Percentiles rank a stretch among this genome's conserved stretches.
phyloP scores from a whole-genome alignment of 1,140 invertebrate genomes.

The Leguminivora glycinivorella region DNA sequence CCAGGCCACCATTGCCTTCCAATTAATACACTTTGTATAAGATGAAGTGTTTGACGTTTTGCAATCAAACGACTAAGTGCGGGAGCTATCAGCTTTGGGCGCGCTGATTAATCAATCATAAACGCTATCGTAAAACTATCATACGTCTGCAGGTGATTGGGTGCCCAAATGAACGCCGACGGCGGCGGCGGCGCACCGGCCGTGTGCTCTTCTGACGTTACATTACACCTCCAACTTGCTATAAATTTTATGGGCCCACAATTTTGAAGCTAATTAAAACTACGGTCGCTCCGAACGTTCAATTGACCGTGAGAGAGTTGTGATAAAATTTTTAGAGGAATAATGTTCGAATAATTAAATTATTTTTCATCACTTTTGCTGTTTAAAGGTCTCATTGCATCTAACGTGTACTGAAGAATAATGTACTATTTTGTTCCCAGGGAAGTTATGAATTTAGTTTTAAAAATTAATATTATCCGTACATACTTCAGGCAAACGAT shows the following conservation, averaged over 20 bases:
- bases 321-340: conserved; percentile 55
- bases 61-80: conserved; percentile 51
- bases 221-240: conserved; percentile 50
- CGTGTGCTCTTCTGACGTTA: conserved; percentile 31
- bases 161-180: conserved; percentile 45
- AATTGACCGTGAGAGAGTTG: conserved; percentile 58
- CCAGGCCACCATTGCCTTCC: not conserved
- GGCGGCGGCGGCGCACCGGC: conserved; percentile 37
- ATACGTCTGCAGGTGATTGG: conserved; percentile 34
- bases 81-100: conserved; percentile 50
- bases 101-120: conserved; percentile 58
- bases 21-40: conserved; percentile 26
- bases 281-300: conserved; percentile 54
- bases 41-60: conserved; percentile 39
- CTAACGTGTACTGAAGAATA: no score
- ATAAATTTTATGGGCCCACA: conserved; percentile 68
- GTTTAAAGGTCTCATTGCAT: no score
- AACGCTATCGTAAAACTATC: conserved; percentile 51
- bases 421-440: no score
- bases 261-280: conserved; percentile 70
- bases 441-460: no score
- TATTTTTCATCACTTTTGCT: no score
- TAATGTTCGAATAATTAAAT: not conserved
- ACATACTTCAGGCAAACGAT: no score
- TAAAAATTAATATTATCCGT: no score